Evolutionary conservation across 2,797 vertebrate genomes (phyloP).

Genomic region (Xyrichtys novacula): DNA sequence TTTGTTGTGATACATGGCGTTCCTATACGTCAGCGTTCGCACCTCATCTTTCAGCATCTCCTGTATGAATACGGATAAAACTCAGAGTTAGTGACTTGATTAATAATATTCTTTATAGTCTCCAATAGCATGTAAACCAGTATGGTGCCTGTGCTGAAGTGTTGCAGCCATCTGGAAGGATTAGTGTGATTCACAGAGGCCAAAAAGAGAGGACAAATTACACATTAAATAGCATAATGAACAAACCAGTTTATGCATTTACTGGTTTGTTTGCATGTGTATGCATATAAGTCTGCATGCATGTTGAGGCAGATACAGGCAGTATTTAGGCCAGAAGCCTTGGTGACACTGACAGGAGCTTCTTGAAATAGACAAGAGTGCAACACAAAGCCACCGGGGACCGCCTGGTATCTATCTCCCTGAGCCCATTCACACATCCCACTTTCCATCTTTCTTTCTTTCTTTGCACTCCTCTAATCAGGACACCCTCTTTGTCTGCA

Average conservation of each 20-base stretch:
- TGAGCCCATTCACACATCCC: conserved; percentile 69
- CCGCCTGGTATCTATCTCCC: conserved; percentile 73
- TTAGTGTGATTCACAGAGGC: conserved; percentile 9
- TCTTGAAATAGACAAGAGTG: conserved; percentile 78
- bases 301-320: conserved; percentile 12
- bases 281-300: conserved; percentile 7
- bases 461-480: conserved; percentile 66
- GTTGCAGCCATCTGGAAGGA: background rate
- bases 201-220: conserved; percentile 9
- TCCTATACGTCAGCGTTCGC: conserved; percentile 96
- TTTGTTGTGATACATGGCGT: conserved; percentile 99
- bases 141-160: background rate
- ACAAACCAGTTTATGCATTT: too few relatives aligned
- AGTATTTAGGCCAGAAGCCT: conserved; percentile 72
- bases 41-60: conserved; percentile 99
- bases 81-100: background rate
- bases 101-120: background rate
- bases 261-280: too few relatives aligned
- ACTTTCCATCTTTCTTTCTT: conserved; percentile 56
- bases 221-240: conserved; percentile 20
- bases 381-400: conserved; percentile 73
- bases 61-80: conserved; percentile 72
- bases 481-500: conserved; percentile 75
- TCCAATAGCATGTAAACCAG: background rate
- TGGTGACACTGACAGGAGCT: conserved; percentile 42